Evolutionary conservation across 1,140 invertebrate species (phyloP).

Genomic region (Zaprionus nigranus): DNA sequence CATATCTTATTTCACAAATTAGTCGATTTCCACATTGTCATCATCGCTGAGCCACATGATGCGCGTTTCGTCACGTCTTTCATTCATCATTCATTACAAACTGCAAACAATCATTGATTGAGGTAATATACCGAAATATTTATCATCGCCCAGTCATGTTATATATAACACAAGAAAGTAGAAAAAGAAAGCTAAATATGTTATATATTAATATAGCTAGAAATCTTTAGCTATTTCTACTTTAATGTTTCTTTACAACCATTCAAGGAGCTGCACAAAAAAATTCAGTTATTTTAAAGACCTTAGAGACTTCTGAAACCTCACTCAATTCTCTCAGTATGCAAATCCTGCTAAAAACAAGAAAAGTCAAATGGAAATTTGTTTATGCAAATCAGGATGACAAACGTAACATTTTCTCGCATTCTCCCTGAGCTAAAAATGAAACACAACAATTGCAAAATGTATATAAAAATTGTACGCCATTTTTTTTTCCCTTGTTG

Average conservation of each 20-base stretch:
- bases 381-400: not conserved
- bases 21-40: slow-evolving; percentile 25
- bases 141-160: slow-evolving; percentile 15
- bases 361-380: slow-evolving; percentile 7
- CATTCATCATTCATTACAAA: slow-evolving; percentile 4
- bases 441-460: not conserved
- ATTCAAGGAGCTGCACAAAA: not conserved
- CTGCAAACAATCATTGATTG: slow-evolving; percentile 4
- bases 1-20: slow-evolving; percentile 38
- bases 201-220: not conserved
- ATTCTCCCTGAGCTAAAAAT: not conserved
- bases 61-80: slow-evolving; percentile 18
- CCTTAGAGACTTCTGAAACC: not conserved
- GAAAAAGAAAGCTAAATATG: not conserved
- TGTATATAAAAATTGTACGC: not conserved
- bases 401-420: slow-evolving; percentile 2
- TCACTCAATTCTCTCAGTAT: not conserved
- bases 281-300: not conserved
- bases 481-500: not conserved
- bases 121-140: slow-evolving; percentile 8
- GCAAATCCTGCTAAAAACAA: not conserved
- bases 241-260: not conserved
- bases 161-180: slow-evolving; percentile 10
- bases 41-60: not conserved
- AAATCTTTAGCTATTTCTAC: not conserved